phyloP scores from a whole-genome alignment of 2,797 vertebrate genomes.

The Labroides dimidiatus region DNA sequence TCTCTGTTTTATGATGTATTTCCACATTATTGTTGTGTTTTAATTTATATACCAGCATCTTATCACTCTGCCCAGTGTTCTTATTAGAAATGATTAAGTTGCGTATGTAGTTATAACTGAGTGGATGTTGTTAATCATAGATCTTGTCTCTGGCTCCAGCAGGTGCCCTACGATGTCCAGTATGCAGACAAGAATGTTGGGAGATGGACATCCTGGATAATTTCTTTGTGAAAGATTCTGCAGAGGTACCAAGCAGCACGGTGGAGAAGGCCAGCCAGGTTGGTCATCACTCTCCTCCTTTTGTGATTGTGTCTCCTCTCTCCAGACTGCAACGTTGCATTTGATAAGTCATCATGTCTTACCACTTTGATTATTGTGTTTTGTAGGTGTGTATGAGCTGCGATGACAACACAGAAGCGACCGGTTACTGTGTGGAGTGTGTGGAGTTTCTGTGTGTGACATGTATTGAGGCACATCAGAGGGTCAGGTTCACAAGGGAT shows the following conservation, averaged over 20 bases:
- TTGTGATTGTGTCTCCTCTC: not conserved
- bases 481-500: constrained; percentile 98
- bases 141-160: constrained; percentile 75
- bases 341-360: not conserved
- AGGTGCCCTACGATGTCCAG: constrained; percentile 94
- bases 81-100: not conserved
- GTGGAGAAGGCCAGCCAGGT: constrained; percentile 99
- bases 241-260: constrained; percentile 98
- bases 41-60: not conserved
- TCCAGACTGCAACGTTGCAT: not conserved
- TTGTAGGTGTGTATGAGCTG: constrained; percentile 96
- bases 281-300: constrained; percentile 13
- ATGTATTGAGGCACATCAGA: constrained; percentile 96
- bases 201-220: constrained; percentile 98
- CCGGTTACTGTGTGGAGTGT: constrained; percentile 97
- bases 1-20: too few relatives aligned
- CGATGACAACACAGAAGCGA: constrained; percentile 97
- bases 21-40: not conserved
- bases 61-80: not conserved
- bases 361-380: constrained; percentile 6
- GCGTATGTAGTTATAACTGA: not conserved
- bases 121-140: not conserved
- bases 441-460: constrained; percentile 98
- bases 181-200: constrained; percentile 97
- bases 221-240: constrained; percentile 97